phyloP scores from a whole-genome alignment of 2,113 vertebrate genomes.

The Lanius ludovicianus region DNA sequence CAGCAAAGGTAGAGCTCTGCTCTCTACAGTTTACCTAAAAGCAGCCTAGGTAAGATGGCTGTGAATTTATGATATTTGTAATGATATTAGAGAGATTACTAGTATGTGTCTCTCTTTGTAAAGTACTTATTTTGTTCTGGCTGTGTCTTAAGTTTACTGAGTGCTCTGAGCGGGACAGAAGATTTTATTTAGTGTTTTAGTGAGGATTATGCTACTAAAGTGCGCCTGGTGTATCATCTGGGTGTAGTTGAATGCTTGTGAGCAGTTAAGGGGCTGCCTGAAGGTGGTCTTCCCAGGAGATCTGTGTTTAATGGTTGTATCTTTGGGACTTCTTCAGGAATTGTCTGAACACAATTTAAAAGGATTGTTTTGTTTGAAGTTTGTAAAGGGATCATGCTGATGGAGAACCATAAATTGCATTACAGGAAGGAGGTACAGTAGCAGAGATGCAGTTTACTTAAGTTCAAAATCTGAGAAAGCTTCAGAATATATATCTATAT shows the following conservation, averaged over 20 bases:
- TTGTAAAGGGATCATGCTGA: background rate
- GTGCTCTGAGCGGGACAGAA: rapidly evolving
- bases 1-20: background rate
- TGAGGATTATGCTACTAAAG: background rate
- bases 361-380: background rate
- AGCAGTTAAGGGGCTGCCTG: background rate
- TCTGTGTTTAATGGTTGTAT: background rate
- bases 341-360: background rate
- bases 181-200: background rate
- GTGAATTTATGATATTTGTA: background rate
- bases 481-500: background rate
- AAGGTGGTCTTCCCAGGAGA: background rate
- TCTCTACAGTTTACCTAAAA: background rate
- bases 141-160: background rate
- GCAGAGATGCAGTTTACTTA: background rate
- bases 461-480: background rate
- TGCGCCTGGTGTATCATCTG: background rate
- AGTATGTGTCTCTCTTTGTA: background rate
- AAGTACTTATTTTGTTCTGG: background rate
- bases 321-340: background rate
- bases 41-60: background rate
- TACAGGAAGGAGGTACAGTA: background rate
- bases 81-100: background rate
- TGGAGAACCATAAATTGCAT: background rate
- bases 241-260: background rate